Conservation (phyloP, 2,113 vertebrate species). For the Halichoeres trimaculatus region DNA sequence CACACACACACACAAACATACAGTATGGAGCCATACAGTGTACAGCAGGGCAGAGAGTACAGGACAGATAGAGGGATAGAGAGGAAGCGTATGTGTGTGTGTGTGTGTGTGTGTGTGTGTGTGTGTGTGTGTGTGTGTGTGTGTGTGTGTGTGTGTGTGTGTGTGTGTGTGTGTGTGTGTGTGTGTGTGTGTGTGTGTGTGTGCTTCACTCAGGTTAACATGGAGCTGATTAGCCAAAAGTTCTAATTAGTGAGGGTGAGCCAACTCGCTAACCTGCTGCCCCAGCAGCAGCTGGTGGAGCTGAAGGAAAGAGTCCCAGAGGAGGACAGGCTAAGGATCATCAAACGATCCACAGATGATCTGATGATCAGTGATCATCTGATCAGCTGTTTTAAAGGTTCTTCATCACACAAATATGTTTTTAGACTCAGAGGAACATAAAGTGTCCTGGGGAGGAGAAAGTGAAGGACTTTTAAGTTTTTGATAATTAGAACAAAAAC, state of each 20-base stretch:
- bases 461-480: neutral
- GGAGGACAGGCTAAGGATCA: neutral
- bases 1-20: neutral
- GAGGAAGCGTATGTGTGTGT: neutral
- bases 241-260: constrained; percentile 35
- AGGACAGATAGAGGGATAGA: neutral
- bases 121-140: constrained; percentile 16
- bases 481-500: neutral
- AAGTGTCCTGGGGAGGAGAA: neutral
- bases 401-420: neutral
- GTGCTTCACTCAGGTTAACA: neutral
- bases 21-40: neutral
- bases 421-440: neutral
- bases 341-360: neutral
- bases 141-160: neutral
- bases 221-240: constrained; percentile 43
- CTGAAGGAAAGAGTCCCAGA: constrained; percentile 1
- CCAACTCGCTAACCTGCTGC: constrained; percentile 4
- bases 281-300: constrained; percentile 21
- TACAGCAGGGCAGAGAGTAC: no score
- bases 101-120: neutral
- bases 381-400: neutral
- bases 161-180: neutral
- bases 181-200: constrained; percentile 8
- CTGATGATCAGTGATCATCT: neutral